Percentiles rank a stretch among this genome's conserved stretches.
Conservation (phyloP, 2,888 invertebrate genomes). For the Meta bourneti region DNA sequence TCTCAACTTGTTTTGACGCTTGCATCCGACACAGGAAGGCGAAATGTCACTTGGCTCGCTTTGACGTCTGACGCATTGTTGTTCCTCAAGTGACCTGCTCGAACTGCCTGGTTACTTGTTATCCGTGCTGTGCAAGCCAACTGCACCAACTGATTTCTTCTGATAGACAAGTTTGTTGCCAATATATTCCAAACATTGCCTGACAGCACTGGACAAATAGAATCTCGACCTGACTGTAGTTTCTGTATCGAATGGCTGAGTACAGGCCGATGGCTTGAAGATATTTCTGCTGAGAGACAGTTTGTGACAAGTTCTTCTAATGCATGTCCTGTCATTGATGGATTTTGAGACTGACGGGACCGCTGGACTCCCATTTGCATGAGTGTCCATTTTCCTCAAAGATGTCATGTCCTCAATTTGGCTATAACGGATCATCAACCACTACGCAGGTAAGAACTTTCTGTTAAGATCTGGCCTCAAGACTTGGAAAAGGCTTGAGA, state of each 20-base stretch:
- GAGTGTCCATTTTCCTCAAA: conserved; percentile 65
- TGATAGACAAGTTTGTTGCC: no score
- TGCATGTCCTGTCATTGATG: conserved; percentile 31
- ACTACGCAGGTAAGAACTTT: conserved; percentile 73
- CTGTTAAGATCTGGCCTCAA: background rate
- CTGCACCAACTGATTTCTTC: background rate
- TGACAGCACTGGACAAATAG: background rate
- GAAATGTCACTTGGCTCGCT: background rate
- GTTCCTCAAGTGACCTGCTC: background rate
- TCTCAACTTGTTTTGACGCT: conserved; percentile 14
- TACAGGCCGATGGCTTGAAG: background rate
- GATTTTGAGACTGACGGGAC: conserved; percentile 51
- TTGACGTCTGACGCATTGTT: background rate
- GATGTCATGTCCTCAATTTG: conserved; percentile 77
- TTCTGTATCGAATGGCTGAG: background rate
- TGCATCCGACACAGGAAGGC: background rate
- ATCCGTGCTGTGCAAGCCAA: background rate
- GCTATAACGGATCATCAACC: conserved; percentile 74
- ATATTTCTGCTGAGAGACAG: background rate
- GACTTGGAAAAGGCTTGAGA: background rate
- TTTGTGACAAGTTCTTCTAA: background rate
- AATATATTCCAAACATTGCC: no score
- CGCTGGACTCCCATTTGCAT: conserved; percentile 60
- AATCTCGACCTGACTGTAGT: conserved; percentile 22
- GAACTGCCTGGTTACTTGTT: background rate